Evolutionary conservation across 2,888 invertebrate genomes (phyloP).

Genomic region (Nebria brevicollis): DNA sequence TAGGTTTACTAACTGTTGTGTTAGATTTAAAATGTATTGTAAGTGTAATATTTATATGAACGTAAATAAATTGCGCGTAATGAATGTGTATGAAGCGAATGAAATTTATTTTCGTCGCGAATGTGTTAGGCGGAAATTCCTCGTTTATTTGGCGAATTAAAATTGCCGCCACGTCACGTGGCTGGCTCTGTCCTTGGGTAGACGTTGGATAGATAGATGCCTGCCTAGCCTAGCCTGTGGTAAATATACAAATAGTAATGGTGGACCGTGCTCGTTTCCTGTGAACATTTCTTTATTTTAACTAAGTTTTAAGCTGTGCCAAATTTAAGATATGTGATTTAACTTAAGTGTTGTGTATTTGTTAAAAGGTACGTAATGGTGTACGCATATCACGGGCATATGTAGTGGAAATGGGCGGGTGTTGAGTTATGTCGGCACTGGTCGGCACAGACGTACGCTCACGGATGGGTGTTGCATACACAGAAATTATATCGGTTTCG

Average conservation of each 20-base stretch:
- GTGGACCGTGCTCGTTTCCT: slow-evolving; percentile 44
- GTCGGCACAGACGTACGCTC: slow-evolving; percentile 51
- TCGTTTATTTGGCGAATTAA: slow-evolving; percentile 33
- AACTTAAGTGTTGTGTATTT: slow-evolving; percentile 49
- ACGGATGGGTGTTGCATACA: slow-evolving; percentile 56
- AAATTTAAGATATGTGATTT: slow-evolving; percentile 48
- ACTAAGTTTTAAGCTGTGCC: slow-evolving; percentile 51
- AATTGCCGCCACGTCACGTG: slow-evolving; percentile 48
- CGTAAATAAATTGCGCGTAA: not conserved
- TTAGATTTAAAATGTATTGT: not conserved
- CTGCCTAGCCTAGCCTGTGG: slow-evolving; percentile 5
- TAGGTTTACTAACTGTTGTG: not conserved
- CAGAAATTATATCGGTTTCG: slow-evolving; percentile 48
- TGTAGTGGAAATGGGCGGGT: slow-evolving; percentile 49
- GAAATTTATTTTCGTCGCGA: slow-evolving; percentile 11
- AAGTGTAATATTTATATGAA: not conserved
- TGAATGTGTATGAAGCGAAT: not conserved
- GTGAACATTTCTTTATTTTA: slow-evolving; percentile 46
- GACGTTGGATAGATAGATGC: slow-evolving; percentile 19
- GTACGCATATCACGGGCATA: slow-evolving; percentile 27
- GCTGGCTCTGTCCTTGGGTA: slow-evolving; percentile 34
- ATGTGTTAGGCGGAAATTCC: slow-evolving; percentile 43
- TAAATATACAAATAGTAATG: slow-evolving; percentile 48
- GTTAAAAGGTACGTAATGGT: slow-evolving; percentile 50
- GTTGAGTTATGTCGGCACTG: slow-evolving; percentile 49